A percentile compares a stretch with the other conserved stretches of the same genome.
These are phyloP conservation scores for Drosophila mauritiana DNA, from an alignment of 1,140 invertebrate species.

Conservation along the genomic window DNA sequence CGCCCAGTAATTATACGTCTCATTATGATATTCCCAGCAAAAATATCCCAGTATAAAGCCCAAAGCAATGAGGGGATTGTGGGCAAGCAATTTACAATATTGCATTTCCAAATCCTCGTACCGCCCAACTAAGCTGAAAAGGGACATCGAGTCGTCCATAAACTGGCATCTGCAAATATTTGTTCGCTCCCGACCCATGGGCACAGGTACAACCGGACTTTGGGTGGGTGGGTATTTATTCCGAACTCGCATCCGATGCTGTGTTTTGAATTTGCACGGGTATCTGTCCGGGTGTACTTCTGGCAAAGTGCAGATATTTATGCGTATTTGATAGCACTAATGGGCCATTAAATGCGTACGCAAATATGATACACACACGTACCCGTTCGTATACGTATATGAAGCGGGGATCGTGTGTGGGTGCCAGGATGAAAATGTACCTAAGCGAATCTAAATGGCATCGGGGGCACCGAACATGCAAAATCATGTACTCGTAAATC, in stretches of 20 bases:
- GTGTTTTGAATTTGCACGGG: constrained; percentile 40
- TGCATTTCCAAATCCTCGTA: constrained; percentile 46
- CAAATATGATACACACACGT: constrained; percentile 78
- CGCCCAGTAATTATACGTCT: constrained; percentile 38
- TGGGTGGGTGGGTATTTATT: constrained; percentile 19
- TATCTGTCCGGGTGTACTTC: constrained; percentile 41
- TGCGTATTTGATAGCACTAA: constrained; percentile 83
- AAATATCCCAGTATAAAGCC: background rate
- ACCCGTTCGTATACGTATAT: background rate
- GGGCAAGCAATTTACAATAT: constrained; percentile 44
- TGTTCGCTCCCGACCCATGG: constrained; percentile 15
- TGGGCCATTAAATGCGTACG: constrained; percentile 80
- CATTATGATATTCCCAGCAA: constrained; percentile 26
- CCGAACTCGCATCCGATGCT: constrained; percentile 27
- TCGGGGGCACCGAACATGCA: constrained; percentile 80
- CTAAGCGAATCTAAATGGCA: constrained; percentile 83
- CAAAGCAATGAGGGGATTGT: background rate
- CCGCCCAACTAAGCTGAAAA: constrained; percentile 13
- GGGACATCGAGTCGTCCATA: constrained; percentile 34
- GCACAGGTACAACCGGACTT: background rate
- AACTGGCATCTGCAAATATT: constrained; percentile 64
- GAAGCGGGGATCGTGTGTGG: constrained; percentile 23
- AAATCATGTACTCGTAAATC: constrained; percentile 83
- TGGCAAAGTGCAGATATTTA: constrained; percentile 79
- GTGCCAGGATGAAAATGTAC: constrained; percentile 79